Base-by-base conservation (phyloP, 1,140 invertebrate genomes). In the Odontomachus brunneus region DNA sequence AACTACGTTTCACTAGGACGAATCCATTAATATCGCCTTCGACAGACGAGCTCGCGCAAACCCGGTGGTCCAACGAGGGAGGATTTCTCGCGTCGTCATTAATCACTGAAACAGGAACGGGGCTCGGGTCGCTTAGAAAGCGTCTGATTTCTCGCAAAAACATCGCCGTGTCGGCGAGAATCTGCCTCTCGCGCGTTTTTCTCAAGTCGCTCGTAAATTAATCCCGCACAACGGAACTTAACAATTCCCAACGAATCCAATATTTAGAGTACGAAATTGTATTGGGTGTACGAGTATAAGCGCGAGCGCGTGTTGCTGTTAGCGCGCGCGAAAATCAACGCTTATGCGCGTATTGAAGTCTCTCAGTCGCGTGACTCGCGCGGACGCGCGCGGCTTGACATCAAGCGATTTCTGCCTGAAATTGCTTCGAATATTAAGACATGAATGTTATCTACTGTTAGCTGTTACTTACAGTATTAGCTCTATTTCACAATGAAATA, bases 51-150 rank as follows among this genome's bases (percentile, higher is more conserved):
- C 59, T 65, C 73, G 73, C 44, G 69, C 82, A 75, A 85, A 85
- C 82, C 74, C 72, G 84, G 82, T 86, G 83, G 75, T 86, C 74
- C 75, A n/a, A 55, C 48, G 62, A 81, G 66, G 83, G 66, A 86
- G 84, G 75, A 86, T 86, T 81, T 86, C 84, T 84, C 83, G 74
- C 63, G 24, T 60, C n/a, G 83, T 72, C 67, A 81, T 86, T 86
- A 86, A 86, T 86, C 83, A 84, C 48, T 51, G 60, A 81, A 86
- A 72, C 74, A 81, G 75, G 53, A 82, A 86, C 24, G 71, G 65
- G 59, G 51, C 60, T 60, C 24, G 5, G 83, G 51, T 81, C 66
- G 33, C 74, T 84, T 86, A 81, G 67, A 86, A 86, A 86, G 67
- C 38, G 51, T 19, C 48, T 38, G 44, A 48, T 73, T 85, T 73